Evolutionary conservation across 2,888 invertebrate species (phyloP).

Genomic region (Tiphia femorata): DNA sequence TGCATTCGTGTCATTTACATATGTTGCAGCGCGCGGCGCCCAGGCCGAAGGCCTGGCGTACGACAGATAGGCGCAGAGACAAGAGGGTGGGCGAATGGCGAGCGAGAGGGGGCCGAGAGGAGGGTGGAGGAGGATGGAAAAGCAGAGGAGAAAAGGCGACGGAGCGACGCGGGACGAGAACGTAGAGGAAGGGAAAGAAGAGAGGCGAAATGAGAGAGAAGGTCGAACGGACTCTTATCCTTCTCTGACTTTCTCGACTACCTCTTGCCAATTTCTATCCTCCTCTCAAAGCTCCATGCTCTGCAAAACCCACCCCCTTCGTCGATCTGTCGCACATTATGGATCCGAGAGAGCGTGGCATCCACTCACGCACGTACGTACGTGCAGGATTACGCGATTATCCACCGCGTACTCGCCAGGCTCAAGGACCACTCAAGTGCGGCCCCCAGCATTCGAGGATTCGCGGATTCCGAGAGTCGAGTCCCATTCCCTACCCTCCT

Average conservation of each 20-base stretch:
- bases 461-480: too few species aligned
- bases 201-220: background rate
- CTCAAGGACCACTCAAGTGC: constrained; percentile 58
- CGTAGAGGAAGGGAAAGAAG: constrained; percentile 24
- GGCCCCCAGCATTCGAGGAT: too few species aligned
- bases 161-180: constrained; percentile 13
- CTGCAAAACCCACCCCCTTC: constrained; percentile 6
- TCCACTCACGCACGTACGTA: constrained; percentile 49
- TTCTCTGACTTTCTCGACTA: background rate
- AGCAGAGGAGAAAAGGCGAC: background rate
- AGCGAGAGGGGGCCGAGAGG: background rate
- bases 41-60: constrained; percentile 22
- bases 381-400: constrained; percentile 55
- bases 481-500: too few species aligned
- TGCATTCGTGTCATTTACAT: constrained; percentile 49
- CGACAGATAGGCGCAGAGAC: constrained; percentile 33
- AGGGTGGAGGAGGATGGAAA: background rate
- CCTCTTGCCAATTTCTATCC: constrained; percentile 8
- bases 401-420: constrained; percentile 60
- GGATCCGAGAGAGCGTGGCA: constrained; percentile 29
- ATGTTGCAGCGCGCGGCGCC: constrained; percentile 38
- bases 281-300: constrained; percentile 16
- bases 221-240: constrained; percentile 5
- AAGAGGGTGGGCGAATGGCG: background rate
- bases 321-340: constrained; percentile 8